phyloP scores from a whole-genome alignment of 2,888 invertebrate genomes.

The Pelosia muscerda region DNA sequence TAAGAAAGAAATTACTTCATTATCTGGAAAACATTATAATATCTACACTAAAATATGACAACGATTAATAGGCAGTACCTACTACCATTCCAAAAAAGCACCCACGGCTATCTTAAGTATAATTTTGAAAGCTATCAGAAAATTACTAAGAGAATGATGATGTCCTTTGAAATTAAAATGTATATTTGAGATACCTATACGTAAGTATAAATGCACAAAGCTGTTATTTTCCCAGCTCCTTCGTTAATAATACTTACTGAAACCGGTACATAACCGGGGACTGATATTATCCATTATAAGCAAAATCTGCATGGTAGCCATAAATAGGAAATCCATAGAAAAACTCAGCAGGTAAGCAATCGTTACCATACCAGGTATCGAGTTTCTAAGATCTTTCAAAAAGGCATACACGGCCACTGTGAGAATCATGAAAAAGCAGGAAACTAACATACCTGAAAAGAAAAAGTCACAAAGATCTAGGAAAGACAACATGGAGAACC shows the following conservation, averaged over 20 bases:
- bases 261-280: background rate
- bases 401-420: constrained; percentile 16
- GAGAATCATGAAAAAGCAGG: constrained; percentile 25
- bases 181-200: too few relatives aligned
- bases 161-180: too few relatives aligned
- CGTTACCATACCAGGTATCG: constrained; percentile 20
- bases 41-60: background rate
- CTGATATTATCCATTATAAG: constrained; percentile 6
- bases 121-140: too few relatives aligned
- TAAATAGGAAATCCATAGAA: constrained; percentile 12
- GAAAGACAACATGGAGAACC: background rate
- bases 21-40: too few relatives aligned
- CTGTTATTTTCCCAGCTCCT: background rate
- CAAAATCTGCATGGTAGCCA: constrained; percentile 11
- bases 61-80: too few relatives aligned
- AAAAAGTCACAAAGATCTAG: background rate
- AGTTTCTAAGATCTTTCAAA: constrained; percentile 15
- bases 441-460: constrained; percentile 18
- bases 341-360: constrained; percentile 18
- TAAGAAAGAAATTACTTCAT: too few relatives aligned
- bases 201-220: too few relatives aligned
- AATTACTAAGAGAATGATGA: too few relatives aligned
- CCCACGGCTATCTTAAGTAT: too few relatives aligned
- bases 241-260: constrained; percentile 16
- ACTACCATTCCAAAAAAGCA: too few relatives aligned